A percentile compares a stretch with the other conserved stretches of the same genome.
These are phyloP conservation scores for Furnarius figulus DNA, from an alignment of 2,113 vertebrate species.

Conservation along the genomic window DNA sequence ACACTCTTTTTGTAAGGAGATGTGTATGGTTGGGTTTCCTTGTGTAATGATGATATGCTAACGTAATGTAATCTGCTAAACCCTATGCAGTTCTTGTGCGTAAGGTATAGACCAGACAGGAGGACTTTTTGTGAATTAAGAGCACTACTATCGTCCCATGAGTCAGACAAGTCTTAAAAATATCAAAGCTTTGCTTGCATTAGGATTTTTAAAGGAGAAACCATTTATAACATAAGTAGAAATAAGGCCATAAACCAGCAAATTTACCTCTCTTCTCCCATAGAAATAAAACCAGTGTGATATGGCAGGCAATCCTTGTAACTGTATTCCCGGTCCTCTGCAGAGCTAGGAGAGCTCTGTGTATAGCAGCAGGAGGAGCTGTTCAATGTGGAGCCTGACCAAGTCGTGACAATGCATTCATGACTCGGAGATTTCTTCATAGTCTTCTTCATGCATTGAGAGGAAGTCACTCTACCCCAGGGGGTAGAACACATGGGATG, in stretches of 20 bases:
- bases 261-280: background rate
- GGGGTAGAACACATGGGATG: background rate
- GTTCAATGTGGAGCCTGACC: background rate
- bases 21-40: background rate
- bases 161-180: background rate
- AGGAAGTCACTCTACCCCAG: background rate
- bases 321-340: background rate
- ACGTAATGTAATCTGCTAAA: background rate
- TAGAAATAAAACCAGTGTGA: background rate
- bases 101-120: background rate
- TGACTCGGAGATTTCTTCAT: background rate
- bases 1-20: background rate
- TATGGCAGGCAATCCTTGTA: background rate
- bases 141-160: background rate
- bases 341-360: background rate
- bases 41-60: background rate
- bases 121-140: background rate
- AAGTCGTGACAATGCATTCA: rapidly evolving
- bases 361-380: background rate
- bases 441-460: background rate
- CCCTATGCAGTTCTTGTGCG: background rate
- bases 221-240: background rate
- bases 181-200: background rate
- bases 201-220: background rate
- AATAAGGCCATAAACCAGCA: background rate